Conservation (phyloP, 1,140 invertebrate genomes). For the Trichogramma pretiosum region DNA sequence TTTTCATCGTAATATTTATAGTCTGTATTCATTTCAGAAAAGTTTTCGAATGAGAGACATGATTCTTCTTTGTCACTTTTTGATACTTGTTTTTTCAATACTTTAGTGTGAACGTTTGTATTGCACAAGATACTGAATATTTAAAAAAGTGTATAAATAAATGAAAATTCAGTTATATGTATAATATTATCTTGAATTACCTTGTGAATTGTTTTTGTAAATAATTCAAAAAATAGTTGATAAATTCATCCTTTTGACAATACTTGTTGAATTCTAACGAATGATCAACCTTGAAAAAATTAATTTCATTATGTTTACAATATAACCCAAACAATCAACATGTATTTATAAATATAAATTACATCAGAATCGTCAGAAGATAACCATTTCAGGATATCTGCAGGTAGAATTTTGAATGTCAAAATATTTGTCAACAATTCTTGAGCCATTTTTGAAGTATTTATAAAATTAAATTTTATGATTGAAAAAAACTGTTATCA, state of each 20-base stretch:
- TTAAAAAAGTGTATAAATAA: conserved; percentile 7
- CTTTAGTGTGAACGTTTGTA: conserved; percentile 18
- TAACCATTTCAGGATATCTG: conserved; percentile 25
- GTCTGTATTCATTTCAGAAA: neutral
- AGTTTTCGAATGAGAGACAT: neutral
- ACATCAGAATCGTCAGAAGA: conserved; percentile 21
- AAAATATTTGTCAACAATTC: conserved; percentile 23
- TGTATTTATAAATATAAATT: conserved; percentile 6
- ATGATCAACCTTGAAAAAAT: conserved; percentile 16
- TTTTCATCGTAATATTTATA: neutral
- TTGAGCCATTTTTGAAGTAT: conserved; percentile 17
- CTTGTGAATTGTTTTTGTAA: conserved; percentile 23
- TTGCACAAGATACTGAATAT: neutral
- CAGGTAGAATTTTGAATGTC: conserved; percentile 19
- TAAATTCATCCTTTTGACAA: conserved; percentile 20
- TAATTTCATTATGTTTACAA: neutral
- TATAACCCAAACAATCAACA: neutral
- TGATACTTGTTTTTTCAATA: conserved; percentile 15
- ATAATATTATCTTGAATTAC: conserved; percentile 14
- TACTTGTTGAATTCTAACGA: conserved; percentile 17
- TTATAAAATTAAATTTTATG: neutral
- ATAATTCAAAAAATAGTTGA: conserved; percentile 21
- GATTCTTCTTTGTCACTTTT: conserved; percentile 4
- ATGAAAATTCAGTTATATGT: conserved; percentile 7
- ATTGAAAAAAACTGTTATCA: too few species aligned